Percentiles rank a stretch among this genome's conserved stretches.
phyloP scores from a whole-genome alignment of 2,113 vertebrate genomes.

The Macrotis lagotis region DNA sequence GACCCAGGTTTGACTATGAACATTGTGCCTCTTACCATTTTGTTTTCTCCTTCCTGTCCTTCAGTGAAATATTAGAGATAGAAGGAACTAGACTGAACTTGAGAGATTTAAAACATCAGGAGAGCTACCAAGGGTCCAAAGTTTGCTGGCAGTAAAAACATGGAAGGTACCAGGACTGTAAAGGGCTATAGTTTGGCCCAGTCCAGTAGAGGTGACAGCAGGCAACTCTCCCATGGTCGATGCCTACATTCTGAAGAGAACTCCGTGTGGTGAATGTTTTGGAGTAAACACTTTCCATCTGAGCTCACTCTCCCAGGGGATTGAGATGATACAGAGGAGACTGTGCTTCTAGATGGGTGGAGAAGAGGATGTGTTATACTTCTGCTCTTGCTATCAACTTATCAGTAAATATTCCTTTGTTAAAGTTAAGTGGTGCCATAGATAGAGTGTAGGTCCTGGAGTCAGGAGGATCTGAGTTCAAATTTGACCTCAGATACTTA shows the following conservation, averaged over 20 bases:
- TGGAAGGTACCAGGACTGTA: not conserved
- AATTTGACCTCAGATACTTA: not conserved
- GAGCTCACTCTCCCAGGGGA: not conserved
- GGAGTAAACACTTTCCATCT: not conserved
- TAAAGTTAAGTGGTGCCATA: too few species aligned
- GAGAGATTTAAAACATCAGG: not conserved
- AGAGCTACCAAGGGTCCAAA: not conserved
- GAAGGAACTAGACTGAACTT: not conserved
- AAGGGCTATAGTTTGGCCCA: not conserved
- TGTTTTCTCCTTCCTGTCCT: not conserved
- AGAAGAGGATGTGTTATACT: not conserved
- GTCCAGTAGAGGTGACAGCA: not conserved
- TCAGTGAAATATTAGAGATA: not conserved
- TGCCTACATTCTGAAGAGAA: not conserved
- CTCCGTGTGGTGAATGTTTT: not conserved
- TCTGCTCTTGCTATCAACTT: not conserved
- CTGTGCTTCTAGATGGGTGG: fast-evolving
- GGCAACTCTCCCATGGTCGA: not conserved
- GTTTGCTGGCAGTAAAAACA: not conserved
- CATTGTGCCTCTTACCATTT: not conserved
- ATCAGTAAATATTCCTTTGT: not conserved
- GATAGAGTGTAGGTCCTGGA: too few species aligned
- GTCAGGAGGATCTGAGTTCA: not conserved
- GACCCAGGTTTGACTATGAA: not conserved
- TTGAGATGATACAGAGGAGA: not conserved